Conservation (phyloP, 2,113 vertebrate genomes). For the Ceyx melanurus region DNA sequence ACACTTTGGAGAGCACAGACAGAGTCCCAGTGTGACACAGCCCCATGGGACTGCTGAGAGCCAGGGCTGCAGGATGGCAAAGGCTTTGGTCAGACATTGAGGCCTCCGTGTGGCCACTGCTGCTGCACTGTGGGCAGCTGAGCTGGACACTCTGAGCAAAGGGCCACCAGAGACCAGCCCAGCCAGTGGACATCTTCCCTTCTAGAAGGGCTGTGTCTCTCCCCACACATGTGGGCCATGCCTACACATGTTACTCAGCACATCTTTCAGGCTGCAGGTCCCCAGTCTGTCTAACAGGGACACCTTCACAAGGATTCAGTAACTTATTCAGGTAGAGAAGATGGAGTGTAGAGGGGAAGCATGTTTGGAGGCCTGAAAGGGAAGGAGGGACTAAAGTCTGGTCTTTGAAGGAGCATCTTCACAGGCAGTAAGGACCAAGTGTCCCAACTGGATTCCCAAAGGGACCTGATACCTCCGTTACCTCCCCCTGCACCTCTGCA, state of each 20-base stretch:
- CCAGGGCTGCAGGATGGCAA: accelerated
- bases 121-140: neutral
- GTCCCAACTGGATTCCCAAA: neutral
- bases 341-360: neutral
- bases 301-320: neutral
- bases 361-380: neutral
- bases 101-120: neutral
- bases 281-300: neutral
- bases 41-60: neutral
- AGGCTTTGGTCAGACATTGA: neutral
- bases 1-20: neutral
- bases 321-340: neutral
- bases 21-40: accelerated
- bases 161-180: neutral
- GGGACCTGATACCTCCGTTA: constrained; percentile 57
- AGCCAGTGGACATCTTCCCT: neutral
- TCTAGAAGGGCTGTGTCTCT: neutral
- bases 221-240: accelerated
- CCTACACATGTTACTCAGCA: neutral
- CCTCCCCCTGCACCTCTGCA: constrained; percentile 89
- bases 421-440: neutral
- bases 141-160: neutral
- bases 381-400: neutral
- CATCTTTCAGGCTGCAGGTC: neutral
- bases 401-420: neutral